Evolutionary conservation across 2,797 vertebrate genomes (phyloP).

Genomic region (Epinephelus coioides): DNA sequence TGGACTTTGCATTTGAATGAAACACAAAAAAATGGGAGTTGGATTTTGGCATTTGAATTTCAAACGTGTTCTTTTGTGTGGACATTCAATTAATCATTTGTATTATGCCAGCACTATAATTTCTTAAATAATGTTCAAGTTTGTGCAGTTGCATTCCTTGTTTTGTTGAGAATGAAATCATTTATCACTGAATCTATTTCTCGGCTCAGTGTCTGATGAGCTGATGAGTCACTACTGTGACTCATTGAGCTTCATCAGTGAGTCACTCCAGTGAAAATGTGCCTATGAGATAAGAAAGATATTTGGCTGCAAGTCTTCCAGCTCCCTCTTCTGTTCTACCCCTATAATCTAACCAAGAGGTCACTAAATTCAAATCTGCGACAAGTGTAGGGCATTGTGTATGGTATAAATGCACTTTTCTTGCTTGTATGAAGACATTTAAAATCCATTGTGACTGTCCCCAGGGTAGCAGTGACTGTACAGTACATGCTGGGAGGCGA

Average conservation of each 20-base stretch:
- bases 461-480: background rate
- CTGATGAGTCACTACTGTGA: background rate
- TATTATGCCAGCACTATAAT: background rate
- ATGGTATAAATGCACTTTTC: conserved; percentile 12
- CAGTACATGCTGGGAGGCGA: background rate
- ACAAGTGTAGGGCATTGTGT: background rate
- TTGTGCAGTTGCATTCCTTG: background rate
- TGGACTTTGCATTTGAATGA: background rate
- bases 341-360: background rate
- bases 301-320: conserved; percentile 11
- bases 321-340: background rate
- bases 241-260: background rate
- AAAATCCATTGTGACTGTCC: background rate
- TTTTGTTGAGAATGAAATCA: background rate
- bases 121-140: background rate
- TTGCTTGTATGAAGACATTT: background rate
- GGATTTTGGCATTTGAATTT: conserved; percentile 21
- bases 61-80: background rate
- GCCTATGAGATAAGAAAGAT: conserved; percentile 8
- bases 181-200: conserved; percentile 6
- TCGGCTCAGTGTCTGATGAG: conserved; percentile 1
- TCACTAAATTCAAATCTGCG: background rate
- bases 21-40: background rate
- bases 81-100: background rate
- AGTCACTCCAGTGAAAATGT: conserved; percentile 19